Conservation (phyloP, 2,113 vertebrate genomes). For the Polyodon spathula region DNA sequence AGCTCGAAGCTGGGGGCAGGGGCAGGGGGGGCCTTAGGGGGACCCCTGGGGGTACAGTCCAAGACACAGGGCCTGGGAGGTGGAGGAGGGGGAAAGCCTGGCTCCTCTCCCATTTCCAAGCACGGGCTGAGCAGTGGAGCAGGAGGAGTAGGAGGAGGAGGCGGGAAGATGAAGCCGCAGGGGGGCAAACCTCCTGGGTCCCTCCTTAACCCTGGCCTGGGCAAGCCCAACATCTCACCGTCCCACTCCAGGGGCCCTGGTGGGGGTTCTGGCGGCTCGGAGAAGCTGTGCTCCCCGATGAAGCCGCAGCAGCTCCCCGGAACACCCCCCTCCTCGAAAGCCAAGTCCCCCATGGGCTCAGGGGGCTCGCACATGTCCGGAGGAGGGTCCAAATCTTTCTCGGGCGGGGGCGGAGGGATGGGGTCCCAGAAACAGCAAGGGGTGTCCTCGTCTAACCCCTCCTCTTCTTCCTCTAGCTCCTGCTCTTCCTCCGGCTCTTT, state of each 20-base stretch:
- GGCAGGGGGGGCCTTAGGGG: conserved; percentile 58
- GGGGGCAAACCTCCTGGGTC: conserved; percentile 83
- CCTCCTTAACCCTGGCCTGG: conserved; percentile 88
- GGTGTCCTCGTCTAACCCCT: conserved; percentile 43
- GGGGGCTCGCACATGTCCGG: conserved; percentile 74
- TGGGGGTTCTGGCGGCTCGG: conserved; percentile 64
- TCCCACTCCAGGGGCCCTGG: conserved; percentile 86
- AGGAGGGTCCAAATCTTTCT: conserved; percentile 75
- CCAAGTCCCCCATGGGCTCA: conserved; percentile 91
- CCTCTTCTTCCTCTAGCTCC: conserved; percentile 63
- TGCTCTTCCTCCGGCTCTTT: conserved; percentile 60
- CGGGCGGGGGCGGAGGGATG: conserved; percentile 73
- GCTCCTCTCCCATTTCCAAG: conserved; percentile 88
- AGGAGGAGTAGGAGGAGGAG: conserved; percentile 49
- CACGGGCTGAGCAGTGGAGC: conserved; percentile 65
- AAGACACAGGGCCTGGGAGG: conserved; percentile 75
- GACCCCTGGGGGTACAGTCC: conserved; percentile 48
- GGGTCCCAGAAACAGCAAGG: conserved; percentile 70
- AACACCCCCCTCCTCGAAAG: conserved; percentile 88
- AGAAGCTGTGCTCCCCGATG: conserved; percentile 91
- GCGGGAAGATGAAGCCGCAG: conserved; percentile 85
- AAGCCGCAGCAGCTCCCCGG: conserved; percentile 83
- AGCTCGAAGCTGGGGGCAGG: conserved; percentile 69
- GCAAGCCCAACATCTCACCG: conserved; percentile 93
- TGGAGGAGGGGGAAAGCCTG: conserved; percentile 65